Evolutionary conservation across 2,113 vertebrate species (phyloP).

Genomic region (Cyanocitta stelleri): DNA sequence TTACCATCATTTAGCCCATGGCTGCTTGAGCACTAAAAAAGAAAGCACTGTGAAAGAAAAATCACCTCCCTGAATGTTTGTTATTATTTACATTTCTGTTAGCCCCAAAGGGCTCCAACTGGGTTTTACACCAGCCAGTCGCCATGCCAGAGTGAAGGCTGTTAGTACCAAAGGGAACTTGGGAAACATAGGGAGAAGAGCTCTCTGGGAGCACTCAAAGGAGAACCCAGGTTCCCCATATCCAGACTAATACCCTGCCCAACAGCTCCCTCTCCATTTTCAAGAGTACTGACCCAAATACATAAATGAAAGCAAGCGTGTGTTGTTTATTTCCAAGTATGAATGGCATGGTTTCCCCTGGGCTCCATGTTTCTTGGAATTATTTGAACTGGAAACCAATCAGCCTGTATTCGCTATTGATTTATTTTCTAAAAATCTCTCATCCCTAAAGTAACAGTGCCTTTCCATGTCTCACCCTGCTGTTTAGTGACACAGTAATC

Average conservation of each 20-base stretch:
- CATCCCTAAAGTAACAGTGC: slow-evolving; percentile 27
- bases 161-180: not conserved
- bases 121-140: not conserved
- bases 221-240: not conserved
- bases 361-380: slow-evolving; percentile 46
- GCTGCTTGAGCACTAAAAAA: not conserved
- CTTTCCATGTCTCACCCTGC: slow-evolving; percentile 31
- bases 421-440: slow-evolving; percentile 53
- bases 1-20: not conserved
- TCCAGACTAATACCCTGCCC: not conserved
- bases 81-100: not conserved
- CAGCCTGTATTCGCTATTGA: slow-evolving; percentile 35
- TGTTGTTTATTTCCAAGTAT: slow-evolving; percentile 26
- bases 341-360: not conserved
- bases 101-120: not conserved
- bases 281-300: slow-evolving; percentile 37
- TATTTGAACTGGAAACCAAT: slow-evolving; percentile 55
- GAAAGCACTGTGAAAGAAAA: not conserved
- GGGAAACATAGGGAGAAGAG: not conserved
- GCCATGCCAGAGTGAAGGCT: rapidly evolving
- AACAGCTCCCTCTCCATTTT: not conserved
- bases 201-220: not conserved
- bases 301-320: not conserved
- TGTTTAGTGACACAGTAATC: slow-evolving; percentile 46
- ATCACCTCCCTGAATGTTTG: not conserved